phyloP scores from a whole-genome alignment of 2,797 vertebrate species.

The Toxotes lorentzi region DNA sequence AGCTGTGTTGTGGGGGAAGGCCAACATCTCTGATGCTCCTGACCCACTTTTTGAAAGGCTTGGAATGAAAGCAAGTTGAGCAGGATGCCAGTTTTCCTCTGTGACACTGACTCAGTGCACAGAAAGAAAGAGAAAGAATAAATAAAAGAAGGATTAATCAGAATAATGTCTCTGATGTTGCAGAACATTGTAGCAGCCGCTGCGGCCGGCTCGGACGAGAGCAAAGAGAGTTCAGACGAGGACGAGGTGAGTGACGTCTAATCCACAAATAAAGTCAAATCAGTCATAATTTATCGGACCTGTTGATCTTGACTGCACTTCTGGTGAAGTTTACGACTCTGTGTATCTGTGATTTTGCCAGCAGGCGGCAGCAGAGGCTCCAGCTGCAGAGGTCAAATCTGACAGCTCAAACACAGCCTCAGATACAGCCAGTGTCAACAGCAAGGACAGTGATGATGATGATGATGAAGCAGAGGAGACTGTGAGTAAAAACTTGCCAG shows the following conservation, averaged over 20 bases:
- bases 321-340: background rate
- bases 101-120: background rate
- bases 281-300: background rate
- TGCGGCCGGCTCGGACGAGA: slow-evolving; percentile 76
- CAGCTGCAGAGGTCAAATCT: slow-evolving; percentile 35
- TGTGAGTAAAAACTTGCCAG: slow-evolving; percentile 68
- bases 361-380: slow-evolving; percentile 33
- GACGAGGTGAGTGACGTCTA: slow-evolving; percentile 69
- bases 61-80: background rate
- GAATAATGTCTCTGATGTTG: slow-evolving; percentile 24
- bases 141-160: background rate
- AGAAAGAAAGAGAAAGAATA: background rate
- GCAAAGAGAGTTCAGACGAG: slow-evolving; percentile 74
- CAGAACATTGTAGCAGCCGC: slow-evolving; percentile 63
- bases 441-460: slow-evolving; percentile 56
- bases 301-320: background rate
- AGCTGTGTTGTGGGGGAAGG: background rate
- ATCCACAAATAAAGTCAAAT: background rate
- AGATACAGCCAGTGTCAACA: slow-evolving; percentile 59
- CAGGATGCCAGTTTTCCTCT: background rate
- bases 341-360: background rate
- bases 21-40: background rate
- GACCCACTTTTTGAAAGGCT: background rate
- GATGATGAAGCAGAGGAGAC: slow-evolving; percentile 70
- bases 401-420: slow-evolving; percentile 27